These are phyloP conservation scores for Hippoglossus stenolepis DNA, from an alignment of 2,113 vertebrate genomes.

Conservation along the genomic window DNA sequence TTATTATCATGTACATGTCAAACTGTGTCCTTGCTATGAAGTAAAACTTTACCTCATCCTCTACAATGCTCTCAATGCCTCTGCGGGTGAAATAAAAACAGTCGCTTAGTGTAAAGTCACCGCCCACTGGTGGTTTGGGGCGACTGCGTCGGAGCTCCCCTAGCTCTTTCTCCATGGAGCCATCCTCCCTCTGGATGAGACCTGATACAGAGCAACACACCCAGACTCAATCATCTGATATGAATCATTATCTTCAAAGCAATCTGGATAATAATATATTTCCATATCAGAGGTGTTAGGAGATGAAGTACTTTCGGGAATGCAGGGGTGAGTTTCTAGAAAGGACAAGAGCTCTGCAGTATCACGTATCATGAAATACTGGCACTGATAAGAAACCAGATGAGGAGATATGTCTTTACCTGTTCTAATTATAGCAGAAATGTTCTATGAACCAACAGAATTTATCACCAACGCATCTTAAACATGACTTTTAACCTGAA, in stretches of 20 bases:
- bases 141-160: conserved; percentile 83
- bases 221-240: conserved; percentile 14
- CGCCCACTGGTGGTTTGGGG: conserved; percentile 77
- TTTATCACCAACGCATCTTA: neutral
- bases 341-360: neutral
- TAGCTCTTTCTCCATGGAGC: conserved; percentile 92
- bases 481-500: too few relatives aligned
- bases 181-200: conserved; percentile 91
- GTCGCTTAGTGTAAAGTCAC: conserved; percentile 92
- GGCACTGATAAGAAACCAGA: conserved; percentile 3
- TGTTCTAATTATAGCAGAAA: neutral
- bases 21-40: neutral
- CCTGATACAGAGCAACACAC: conserved; percentile 72
- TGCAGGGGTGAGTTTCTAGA: neutral
- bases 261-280: neutral
- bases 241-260: conserved; percentile 2
- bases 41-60: conserved; percentile 84
- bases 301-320: neutral
- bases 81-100: conserved; percentile 93
- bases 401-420: neutral
- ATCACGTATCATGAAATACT: neutral
- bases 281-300: neutral
- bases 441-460: neutral
- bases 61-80: conserved; percentile 94
- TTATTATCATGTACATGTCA: neutral